Evolutionary conservation across 2,888 invertebrate genomes (phyloP), one percentile per base, ranked within the genome.

Genomic region (Smittia aterrima): DNA sequence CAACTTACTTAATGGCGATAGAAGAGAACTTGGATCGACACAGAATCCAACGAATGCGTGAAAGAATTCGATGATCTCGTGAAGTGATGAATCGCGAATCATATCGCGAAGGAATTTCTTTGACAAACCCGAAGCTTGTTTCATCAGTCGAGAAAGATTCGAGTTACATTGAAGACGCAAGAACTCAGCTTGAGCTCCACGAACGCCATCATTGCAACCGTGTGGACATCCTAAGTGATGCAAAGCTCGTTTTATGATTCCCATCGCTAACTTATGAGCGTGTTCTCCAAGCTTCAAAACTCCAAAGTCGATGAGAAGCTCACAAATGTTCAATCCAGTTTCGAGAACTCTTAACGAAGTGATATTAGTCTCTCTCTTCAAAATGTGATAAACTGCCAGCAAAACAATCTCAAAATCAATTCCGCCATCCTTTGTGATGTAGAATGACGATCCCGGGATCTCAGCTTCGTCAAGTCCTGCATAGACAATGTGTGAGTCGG

Each of bases 41-140:
- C 99, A 99, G 82, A 95, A 99, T 4, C 97, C 97, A 70, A 97
- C 89, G 78, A 96, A 93, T 0, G 98, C 90, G 81, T 99, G 99
- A 76, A 98, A 90, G 79, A 98, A 93, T 79, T 98, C 98, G 74
- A 99, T 84, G 7, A 96, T 87, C 76, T 96, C 95, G 18, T 90
- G 85, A 32, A 98, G 85, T 0, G 92, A 89, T 27, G 92, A 88
- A 1, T 87, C 87, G 77, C 89, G 89, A 0, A 96, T 90, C 85
- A 95, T 91, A 76, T 91, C 89, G 75, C 89, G 85, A 27, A 88
- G 79, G n/a, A 86, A 85, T 0, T 81, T 79, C 3, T 86, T 86
- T 32, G 87, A 86, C 6, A 83, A 82, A 1, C 85, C 81, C 1
- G 84, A 83, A 0, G 87, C 86, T 16, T 88, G 87, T 3, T 92